Evolutionary conservation across 2,113 vertebrate genomes (phyloP).

Genomic region (Anthoscopus minutus): DNA sequence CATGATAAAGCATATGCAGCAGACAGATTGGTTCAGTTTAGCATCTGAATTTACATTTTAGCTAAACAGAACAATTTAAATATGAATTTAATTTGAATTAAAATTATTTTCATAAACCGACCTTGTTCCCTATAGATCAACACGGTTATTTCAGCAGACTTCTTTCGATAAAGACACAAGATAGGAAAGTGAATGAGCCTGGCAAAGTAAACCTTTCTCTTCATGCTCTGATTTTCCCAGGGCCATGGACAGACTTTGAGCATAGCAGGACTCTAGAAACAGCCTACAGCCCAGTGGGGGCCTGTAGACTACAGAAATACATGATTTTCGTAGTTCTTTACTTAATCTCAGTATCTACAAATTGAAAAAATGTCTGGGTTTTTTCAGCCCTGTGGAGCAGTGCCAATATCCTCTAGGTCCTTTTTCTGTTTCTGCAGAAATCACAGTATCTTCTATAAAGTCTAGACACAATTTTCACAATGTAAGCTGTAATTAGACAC

Average conservation of each 20-base stretch:
- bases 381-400: neutral
- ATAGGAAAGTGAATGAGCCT: neutral
- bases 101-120: neutral
- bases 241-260: neutral
- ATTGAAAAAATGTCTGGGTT: neutral
- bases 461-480: neutral
- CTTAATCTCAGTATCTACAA: neutral
- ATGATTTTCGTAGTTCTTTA: fast-evolving
- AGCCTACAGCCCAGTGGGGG: neutral
- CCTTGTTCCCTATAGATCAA: neutral
- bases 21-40: constrained; percentile 35
- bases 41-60: constrained; percentile 36
- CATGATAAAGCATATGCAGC: neutral
- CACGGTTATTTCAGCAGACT: neutral
- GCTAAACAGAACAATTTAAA: neutral
- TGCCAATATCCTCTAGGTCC: neutral
- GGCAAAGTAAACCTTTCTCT: neutral
- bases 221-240: neutral
- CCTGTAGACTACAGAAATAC: neutral
- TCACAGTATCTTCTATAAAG: neutral
- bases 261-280: neutral
- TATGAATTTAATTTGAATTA: constrained; percentile 29
- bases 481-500: neutral
- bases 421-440: neutral
- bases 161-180: neutral